Base-by-base conservation (phyloP, 2,113 vertebrate genomes). In the Pterocles burchelli region DNA sequence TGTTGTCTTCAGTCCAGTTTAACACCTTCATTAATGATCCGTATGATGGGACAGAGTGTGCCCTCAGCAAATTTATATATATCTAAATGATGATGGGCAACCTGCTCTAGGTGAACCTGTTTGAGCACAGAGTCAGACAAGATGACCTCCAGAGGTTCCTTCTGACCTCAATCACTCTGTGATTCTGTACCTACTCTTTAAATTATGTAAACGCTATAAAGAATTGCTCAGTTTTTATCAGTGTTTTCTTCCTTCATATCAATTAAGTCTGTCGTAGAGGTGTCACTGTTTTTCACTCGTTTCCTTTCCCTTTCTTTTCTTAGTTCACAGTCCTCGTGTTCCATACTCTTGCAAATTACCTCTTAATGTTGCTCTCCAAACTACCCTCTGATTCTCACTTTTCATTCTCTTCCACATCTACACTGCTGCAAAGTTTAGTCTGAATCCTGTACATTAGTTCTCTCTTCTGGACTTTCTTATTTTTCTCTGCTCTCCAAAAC, bases 161-260 rank as follows among this genome's bases (percentile, higher is more conserved):
- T 79, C 31, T 45, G 84, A 20, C 15, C 22, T 59, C 45, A 79
- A 2, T 45, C 13, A 72, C 25, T 48, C 34, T 36, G 33, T 57
- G 33, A 25, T 19, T 46, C 26, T 73, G 41, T 43, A 18, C 57
- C 26, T 13, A 43, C 4, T 4, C 22, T 55, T 88, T 66, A 51
- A 51, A 10, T 57, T 8, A 49, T 34, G 81, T 85, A 38, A 41
- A 72, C 51, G 12, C 0, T 24, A 1, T 24, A 31, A 80, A 85
- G 7, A 38, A 25, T 10, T 55, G 2, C 29, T 46, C 0, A 0
- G 11, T 2, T 62, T 82, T 92, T 48, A 72, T 6, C 6, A 18
- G 24, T 22, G 17, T 0, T 1, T 12, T 54, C 70, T 57, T 45
- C 8, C 9, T 65, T 59, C 11, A 31, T 43, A 18, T 63, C 10